Conservation (phyloP, 2,888 invertebrate species). For the Myopa testacea region DNA sequence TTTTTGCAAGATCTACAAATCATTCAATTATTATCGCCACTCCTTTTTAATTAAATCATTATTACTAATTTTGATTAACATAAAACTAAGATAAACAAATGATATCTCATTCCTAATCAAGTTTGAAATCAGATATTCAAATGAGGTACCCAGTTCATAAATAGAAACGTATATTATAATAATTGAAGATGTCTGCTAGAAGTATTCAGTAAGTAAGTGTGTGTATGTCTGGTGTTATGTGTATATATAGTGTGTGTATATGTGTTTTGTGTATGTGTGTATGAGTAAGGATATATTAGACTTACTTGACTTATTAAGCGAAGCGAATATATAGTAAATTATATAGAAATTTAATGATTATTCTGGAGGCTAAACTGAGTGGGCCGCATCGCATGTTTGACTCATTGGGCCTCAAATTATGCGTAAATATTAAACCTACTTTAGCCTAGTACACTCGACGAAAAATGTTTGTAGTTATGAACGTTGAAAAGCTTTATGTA, state of each 20-base stretch:
- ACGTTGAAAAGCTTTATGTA: too few relatives aligned
- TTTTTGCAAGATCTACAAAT: too few relatives aligned
- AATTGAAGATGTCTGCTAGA: too few relatives aligned
- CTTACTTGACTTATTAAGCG: background rate
- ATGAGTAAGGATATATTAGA: background rate
- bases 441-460: background rate
- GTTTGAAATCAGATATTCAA: conserved; percentile 23
- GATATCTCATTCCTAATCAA: conserved; percentile 7
- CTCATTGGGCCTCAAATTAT: background rate
- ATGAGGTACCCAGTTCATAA: background rate
- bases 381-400: background rate
- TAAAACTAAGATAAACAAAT: conserved; percentile 10
- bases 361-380: background rate
- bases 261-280: background rate
- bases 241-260: background rate
- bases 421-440: background rate
- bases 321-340: background rate
- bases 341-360: background rate
- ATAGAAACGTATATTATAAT: too few relatives aligned
- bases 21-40: too few relatives aligned
- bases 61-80: background rate
- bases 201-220: too few relatives aligned
- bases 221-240: too few relatives aligned
- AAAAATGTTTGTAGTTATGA: background rate
- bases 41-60: background rate